Percentiles rank a stretch among this genome's conserved stretches.
Evolutionary conservation across 2,797 vertebrate genomes (phyloP).

Genomic region (Denticeps clupeoides): DNA sequence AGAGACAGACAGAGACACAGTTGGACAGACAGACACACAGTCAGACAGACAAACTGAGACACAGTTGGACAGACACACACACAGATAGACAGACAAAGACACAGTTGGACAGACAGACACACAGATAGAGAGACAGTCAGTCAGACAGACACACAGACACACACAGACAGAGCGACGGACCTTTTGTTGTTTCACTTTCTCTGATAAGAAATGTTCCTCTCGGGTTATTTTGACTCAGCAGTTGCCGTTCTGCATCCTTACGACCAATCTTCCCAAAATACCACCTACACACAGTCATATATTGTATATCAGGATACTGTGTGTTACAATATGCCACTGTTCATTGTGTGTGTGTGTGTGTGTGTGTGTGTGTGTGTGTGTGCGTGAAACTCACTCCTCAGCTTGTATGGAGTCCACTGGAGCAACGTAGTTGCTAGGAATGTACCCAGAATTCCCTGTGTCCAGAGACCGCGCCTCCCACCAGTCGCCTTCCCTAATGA

Average conservation of each 20-base stretch:
- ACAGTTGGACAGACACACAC: too few species aligned
- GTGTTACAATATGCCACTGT: too few species aligned
- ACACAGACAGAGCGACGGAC: constrained; percentile 40
- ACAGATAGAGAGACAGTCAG: neutral
- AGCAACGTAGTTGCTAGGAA: constrained; percentile 96
- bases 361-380: constrained; percentile 9
- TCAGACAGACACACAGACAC: neutral
- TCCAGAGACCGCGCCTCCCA: constrained; percentile 92
- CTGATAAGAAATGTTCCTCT: constrained; percentile 88
- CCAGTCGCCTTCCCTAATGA: constrained; percentile 87
- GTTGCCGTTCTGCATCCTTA: constrained; percentile 87
- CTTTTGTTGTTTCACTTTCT: constrained; percentile 94
- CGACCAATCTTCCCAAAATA: constrained; percentile 96
- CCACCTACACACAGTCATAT: constrained; percentile 64
- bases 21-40: too few species aligned
- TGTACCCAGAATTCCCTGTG: constrained; percentile 79
- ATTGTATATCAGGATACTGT: neutral
- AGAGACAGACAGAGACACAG: too few species aligned
- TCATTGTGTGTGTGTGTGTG: neutral
- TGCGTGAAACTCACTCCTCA: constrained; percentile 74
- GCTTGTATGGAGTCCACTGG: constrained; percentile 95
- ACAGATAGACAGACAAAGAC: too few species aligned
- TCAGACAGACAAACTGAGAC: too few species aligned
- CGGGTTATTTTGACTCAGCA: constrained; percentile 70
- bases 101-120: too few species aligned